Evolutionary conservation across 2,888 invertebrate species (phyloP), one percentile per base, ranked within the genome.

Genomic region (Phortica magna): DNA sequence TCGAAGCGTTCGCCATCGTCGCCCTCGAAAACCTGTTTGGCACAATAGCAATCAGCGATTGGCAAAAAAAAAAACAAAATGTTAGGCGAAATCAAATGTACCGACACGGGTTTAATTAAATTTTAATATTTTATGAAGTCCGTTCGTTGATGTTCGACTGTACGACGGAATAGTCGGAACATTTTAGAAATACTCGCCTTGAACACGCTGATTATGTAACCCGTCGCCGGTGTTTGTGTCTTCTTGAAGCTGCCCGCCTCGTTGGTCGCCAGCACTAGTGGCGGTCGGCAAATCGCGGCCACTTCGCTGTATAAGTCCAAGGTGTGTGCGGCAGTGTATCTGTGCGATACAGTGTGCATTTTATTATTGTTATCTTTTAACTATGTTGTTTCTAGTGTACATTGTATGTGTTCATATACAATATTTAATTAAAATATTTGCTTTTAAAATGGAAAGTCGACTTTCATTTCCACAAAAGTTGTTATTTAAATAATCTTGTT

Each of bases 1-100:
- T 98, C 98, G 91, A 98, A 96, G 81, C 96, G 95, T 89, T 98
- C 97, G 73, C 97, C 95, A 91, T 98, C 98, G 90, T 98, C 98
- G 55, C 98, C 98, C 92, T 98, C 97, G 92, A 98, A 98, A 31
- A 98, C 98, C 94, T 94, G 6, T 53, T 74, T 7, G 41, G 43
- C 2, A 53, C 14, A 10, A 70, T 17, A 19, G 61, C 31, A 31
- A 31, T 31, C 31, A 31, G 31, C 31, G 31, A 31, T 31, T 31
- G 72, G 61, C 57, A 64, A 74, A 61, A n/a, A n/a, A n/a, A 14
- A 75, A 22, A 55, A 31, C 41, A n/a, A 64, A 65, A 14, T 7
- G 12, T 9, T 64, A 31, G 22, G 31, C 19, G 22, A 22, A 31
- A 31, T 39, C 31, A 59, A 61, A 19, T 67, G n/a, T 39, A 42